Conservation (phyloP, 1,140 invertebrate genomes). For the Drosophila mayri region DNA sequence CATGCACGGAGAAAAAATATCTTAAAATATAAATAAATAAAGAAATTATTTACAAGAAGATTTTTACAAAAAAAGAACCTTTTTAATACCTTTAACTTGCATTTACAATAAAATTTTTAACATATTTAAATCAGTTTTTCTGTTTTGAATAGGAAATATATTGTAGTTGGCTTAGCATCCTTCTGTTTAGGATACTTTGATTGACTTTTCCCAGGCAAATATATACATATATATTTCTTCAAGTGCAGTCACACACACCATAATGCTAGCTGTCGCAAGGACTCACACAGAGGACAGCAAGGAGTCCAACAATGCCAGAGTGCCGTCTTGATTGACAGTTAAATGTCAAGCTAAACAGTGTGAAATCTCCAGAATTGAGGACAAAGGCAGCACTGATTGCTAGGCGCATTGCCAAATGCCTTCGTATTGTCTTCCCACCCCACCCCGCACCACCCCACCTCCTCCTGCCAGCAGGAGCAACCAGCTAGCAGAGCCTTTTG, state of each 20-base stretch:
- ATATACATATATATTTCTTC: neutral
- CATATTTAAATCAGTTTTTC: too few species aligned
- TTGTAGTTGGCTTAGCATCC: too few species aligned
- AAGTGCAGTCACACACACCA: conserved; percentile 12
- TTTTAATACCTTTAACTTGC: too few species aligned
- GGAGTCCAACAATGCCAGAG: conserved; percentile 59
- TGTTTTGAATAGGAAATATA: too few species aligned
- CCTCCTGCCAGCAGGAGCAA: conserved; percentile 1
- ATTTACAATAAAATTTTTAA: too few species aligned
- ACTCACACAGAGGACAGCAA: conserved; percentile 35
- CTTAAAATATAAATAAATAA: too few species aligned
- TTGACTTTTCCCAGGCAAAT: neutral
- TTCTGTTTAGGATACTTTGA: neutral
- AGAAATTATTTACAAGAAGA: neutral
- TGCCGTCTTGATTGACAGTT: conserved; percentile 72
- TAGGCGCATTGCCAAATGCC: conserved; percentile 72
- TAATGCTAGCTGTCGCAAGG: conserved; percentile 18
- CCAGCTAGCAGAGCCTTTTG: conserved; percentile 50
- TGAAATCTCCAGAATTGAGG: conserved; percentile 63
- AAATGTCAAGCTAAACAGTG: conserved; percentile 82
- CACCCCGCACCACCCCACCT: conserved; percentile 14
- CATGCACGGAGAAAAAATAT: conserved; percentile 18
- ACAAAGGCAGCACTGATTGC: conserved; percentile 76
- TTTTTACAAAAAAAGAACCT: neutral
- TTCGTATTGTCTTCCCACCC: conserved; percentile 68